Conservation (phyloP, 2,113 vertebrate genomes). For the Phalacrocorax aristotelis region DNA sequence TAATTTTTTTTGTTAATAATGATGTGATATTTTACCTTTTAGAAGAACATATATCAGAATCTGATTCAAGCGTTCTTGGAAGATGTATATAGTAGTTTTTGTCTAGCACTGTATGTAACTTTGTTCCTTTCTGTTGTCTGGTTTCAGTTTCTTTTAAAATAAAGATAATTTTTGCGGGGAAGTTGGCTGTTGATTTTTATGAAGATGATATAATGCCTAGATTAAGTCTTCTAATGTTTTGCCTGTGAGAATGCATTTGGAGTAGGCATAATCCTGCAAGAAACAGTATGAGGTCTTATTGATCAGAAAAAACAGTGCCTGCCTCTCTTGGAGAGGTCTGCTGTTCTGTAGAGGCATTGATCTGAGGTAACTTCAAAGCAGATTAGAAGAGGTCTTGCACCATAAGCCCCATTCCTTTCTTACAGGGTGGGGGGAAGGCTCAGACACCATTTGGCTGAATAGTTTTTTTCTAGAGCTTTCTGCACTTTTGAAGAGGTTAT, state of each 20-base stretch:
- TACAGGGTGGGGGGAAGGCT: not conserved
- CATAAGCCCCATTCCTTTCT: not conserved
- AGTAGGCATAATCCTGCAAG: not conserved
- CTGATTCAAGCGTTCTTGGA: slow-evolving; percentile 30
- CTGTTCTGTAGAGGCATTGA: not conserved
- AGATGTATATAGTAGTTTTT: slow-evolving; percentile 63
- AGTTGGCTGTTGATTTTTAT: slow-evolving; percentile 38
- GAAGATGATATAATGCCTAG: not conserved
- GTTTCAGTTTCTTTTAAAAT: slow-evolving; percentile 71
- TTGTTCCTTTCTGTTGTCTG: slow-evolving; percentile 60
- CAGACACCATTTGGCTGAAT: not conserved
- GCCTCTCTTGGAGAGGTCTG: not conserved
- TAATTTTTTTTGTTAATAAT: slow-evolving; percentile 13
- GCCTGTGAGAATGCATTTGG: not conserved
- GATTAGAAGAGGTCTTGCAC: not conserved
- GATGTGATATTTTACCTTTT: slow-evolving; percentile 38
- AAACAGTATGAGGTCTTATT: not conserved
- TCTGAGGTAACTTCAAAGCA: not conserved
- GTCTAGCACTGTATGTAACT: slow-evolving; percentile 65
- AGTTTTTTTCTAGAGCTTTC: not conserved
- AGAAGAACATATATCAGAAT: slow-evolving; percentile 51
- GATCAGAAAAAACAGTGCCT: not conserved
- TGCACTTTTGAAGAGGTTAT: not conserved
- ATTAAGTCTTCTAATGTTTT: not conserved
- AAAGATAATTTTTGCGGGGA: slow-evolving; percentile 71